phyloP scores from a whole-genome alignment of 2,113 vertebrate species.

The Ageneiosus marmoratus region DNA sequence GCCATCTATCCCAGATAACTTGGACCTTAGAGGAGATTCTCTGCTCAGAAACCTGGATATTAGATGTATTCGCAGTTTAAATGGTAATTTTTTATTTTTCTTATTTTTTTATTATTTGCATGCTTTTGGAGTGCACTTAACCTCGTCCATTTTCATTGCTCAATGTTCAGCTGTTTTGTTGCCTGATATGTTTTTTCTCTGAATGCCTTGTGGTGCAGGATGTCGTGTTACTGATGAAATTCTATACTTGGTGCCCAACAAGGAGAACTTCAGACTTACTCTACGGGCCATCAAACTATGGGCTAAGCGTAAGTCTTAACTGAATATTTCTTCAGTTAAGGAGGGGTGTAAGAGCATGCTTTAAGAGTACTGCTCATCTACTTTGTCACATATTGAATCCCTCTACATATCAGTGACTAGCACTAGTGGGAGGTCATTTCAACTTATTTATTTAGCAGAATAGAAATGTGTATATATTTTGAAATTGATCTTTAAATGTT shows the following conservation, averaged over 20 bases:
- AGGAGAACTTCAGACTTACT: constrained; percentile 93
- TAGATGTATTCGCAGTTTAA: constrained; percentile 94
- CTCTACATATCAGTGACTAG: background rate
- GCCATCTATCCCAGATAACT: constrained; percentile 88
- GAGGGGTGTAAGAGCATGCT: background rate
- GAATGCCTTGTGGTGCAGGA: constrained; percentile 69
- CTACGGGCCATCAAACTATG: constrained; percentile 94
- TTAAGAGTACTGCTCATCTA: background rate
- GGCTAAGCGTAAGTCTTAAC: constrained; percentile 89
- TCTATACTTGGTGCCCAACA: constrained; percentile 92
- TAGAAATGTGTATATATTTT: background rate
- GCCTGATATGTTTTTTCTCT: background rate
- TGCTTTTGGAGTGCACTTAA: background rate
- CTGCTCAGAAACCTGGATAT: constrained; percentile 91
- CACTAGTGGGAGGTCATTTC: background rate
- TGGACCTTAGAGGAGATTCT: constrained; percentile 91
- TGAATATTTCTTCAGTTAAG: background rate
- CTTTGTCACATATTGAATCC: background rate
- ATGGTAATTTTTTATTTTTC: constrained; percentile 86
- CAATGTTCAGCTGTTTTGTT: background rate
- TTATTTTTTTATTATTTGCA: no score
- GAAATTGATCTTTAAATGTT: background rate
- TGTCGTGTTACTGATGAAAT: constrained; percentile 98
- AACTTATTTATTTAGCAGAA: background rate
- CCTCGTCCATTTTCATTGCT: background rate